Conservation (phyloP, 2,888 invertebrate species). For the Leucophenga montana region DNA sequence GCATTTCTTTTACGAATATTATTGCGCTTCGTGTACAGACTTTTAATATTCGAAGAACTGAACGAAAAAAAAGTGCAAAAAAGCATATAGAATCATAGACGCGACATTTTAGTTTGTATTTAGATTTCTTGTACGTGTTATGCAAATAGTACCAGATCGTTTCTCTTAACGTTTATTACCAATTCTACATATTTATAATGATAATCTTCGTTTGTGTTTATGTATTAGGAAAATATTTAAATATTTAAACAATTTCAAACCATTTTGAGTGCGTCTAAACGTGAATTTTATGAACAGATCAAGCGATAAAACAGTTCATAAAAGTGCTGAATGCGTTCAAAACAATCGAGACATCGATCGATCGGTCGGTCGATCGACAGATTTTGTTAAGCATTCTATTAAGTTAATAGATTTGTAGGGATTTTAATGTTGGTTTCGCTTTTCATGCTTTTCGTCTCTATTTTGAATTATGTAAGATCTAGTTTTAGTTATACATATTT, state of each 20-base stretch:
- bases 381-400: no score
- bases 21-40: no score
- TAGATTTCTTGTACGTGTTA: slow-evolving; percentile 54
- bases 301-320: slow-evolving; percentile 5
- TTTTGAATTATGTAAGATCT: no score
- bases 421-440: no score
- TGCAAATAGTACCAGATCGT: slow-evolving; percentile 46
- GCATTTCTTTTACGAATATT: slow-evolving; percentile 45
- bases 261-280: not conserved
- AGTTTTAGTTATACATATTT: no score
- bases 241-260: not conserved
- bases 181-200: slow-evolving; percentile 32
- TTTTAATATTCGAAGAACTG: slow-evolving; percentile 31
- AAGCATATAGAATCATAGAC: not conserved
- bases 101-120: slow-evolving; percentile 38
- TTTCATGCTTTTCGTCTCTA: no score
- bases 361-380: no score
- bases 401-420: no score
- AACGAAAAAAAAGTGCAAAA: slow-evolving; percentile 13
- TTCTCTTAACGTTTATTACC: slow-evolving; percentile 48
- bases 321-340: not conserved
- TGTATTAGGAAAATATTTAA: not conserved
- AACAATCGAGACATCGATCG: not conserved
- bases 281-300: slow-evolving; percentile 2
- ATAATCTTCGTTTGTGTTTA: not conserved